phyloP scores from a whole-genome alignment of 64 coral and sea anemone species.

The Cladopsammia gracilis region DNA sequence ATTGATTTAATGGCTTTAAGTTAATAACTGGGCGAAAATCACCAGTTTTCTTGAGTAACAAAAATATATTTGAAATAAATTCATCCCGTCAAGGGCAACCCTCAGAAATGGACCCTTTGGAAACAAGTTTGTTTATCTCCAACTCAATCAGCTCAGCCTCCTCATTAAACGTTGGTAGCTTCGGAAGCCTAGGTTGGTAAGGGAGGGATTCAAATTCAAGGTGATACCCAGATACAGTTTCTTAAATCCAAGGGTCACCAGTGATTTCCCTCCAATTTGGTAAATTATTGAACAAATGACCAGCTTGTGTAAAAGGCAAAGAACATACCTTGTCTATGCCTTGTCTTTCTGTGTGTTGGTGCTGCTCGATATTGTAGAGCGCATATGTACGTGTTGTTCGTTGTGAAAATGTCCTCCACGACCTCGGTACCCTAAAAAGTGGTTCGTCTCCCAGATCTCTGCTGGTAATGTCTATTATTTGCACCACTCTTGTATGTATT shows the following conservation, averaged over 20 bases:
- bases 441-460: conserved; percentile 20
- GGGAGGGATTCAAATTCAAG: conserved; percentile 71
- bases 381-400: background rate
- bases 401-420: background rate
- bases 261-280: conserved; percentile 69
- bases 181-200: conserved; percentile 18
- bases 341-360: conserved; percentile 31
- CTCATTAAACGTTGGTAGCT: conserved; percentile 42
- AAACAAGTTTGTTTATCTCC: conserved; percentile 63
- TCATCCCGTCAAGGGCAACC: conserved; percentile 32
- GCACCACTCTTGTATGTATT: conserved; percentile 29
- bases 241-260: conserved; percentile 83
- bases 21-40: conserved; percentile 53
- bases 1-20: conserved; percentile 44
- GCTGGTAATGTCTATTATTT: background rate
- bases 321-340: conserved; percentile 31
- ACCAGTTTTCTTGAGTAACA: conserved; percentile 47
- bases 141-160: conserved; percentile 61
- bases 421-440: conserved; percentile 75
- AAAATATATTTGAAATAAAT: conserved; percentile 74
- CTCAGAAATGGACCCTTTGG: conserved; percentile 58
- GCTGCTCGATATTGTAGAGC: background rate
- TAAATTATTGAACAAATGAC: conserved; percentile 64
- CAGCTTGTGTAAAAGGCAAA: conserved; percentile 25
- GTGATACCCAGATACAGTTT: conserved; percentile 83